Conservation (phyloP, 2,888 invertebrate genomes). For the Xanthia togata region DNA sequence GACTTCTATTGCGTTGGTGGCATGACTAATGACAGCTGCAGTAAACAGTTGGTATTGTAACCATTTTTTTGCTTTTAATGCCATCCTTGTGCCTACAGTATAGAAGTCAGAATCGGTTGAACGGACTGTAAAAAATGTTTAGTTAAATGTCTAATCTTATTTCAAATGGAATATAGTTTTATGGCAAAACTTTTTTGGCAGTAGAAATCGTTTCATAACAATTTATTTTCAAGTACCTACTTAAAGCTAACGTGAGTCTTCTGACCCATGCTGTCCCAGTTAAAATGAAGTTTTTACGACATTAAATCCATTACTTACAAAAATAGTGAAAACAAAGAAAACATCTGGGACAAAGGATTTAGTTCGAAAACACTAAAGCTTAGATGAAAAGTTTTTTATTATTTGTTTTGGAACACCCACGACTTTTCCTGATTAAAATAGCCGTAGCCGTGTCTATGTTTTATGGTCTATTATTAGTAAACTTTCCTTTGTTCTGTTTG, state of each 20-base stretch:
- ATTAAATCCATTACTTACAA: constrained; percentile 31
- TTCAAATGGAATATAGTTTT: too few species aligned
- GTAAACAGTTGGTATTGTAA: too few species aligned
- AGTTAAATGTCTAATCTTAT: too few species aligned
- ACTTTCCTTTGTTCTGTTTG: background rate
- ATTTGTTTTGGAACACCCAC: constrained; percentile 41
- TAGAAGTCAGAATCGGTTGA: too few species aligned
- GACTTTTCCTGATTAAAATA: constrained; percentile 47
- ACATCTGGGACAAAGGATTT: constrained; percentile 43
- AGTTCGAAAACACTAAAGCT: constrained; percentile 52
- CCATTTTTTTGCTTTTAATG: too few species aligned
- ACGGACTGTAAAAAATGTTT: too few species aligned
- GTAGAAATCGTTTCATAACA: background rate
- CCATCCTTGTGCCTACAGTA: too few species aligned
- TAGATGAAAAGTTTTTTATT: constrained; percentile 55
- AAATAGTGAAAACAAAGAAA: constrained; percentile 31
- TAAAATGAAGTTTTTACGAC: constrained; percentile 11
- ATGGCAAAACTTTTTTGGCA: background rate
- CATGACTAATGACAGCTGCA: too few species aligned
- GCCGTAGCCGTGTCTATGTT: constrained; percentile 18
- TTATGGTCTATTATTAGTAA: constrained; percentile 27
- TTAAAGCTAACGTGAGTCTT: background rate
- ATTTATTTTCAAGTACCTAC: background rate
- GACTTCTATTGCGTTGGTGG: too few species aligned
- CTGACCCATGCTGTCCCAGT: background rate